Conservation (phyloP, 2,113 vertebrate species). For the Lepus timidus region DNA sequence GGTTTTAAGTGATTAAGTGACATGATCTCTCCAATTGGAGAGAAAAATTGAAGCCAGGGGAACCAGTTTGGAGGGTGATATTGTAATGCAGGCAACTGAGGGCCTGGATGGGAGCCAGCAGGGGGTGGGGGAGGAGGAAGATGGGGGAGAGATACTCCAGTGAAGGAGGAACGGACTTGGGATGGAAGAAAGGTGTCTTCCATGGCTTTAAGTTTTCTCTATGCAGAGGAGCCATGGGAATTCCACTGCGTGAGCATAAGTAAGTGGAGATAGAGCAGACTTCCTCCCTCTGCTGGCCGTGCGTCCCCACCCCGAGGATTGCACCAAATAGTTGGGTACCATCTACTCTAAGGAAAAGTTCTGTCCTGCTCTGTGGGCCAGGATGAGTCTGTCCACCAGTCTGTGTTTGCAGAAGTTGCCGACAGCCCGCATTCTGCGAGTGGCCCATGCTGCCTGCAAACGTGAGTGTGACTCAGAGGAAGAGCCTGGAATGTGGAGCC, state of each 20-base stretch:
- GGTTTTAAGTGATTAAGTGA: neutral
- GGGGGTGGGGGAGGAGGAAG: neutral
- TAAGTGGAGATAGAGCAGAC: neutral
- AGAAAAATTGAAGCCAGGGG: neutral
- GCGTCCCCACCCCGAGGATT: slow-evolving; percentile 77
- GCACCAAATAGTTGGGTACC: slow-evolving; percentile 81
- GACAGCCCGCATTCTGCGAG: slow-evolving; percentile 81
- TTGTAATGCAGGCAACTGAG: neutral
- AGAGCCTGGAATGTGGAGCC: neutral
- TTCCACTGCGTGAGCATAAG: neutral
- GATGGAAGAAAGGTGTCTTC: neutral
- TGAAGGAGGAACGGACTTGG: neutral
- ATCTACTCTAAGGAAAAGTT: slow-evolving; percentile 83
- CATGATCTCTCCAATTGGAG: neutral
- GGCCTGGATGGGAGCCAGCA: neutral
- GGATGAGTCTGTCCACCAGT: slow-evolving; percentile 80
- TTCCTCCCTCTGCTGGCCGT: neutral
- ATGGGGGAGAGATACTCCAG: neutral
- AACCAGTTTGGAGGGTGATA: neutral
- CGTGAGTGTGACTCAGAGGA: slow-evolving; percentile 77
- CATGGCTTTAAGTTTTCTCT: neutral
- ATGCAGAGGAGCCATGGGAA: neutral
- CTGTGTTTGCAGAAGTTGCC: slow-evolving; percentile 84
- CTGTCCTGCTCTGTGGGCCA: slow-evolving; percentile 74
- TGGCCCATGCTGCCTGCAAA: slow-evolving; percentile 81